Evolutionary conservation across 2,113 vertebrate genomes (phyloP).

Genomic region (Uria aalge): DNA sequence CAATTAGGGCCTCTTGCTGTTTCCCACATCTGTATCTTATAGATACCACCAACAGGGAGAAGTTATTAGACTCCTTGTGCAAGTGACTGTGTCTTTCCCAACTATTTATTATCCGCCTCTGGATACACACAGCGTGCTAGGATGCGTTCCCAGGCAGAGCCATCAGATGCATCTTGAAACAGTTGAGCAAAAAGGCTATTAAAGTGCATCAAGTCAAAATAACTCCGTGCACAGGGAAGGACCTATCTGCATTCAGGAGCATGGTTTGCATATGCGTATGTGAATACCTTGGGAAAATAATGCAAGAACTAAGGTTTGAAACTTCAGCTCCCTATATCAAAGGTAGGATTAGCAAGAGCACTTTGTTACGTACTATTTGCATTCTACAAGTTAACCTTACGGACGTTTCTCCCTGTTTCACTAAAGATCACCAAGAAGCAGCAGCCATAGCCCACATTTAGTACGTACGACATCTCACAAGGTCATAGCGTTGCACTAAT

Average conservation of each 20-base stretch:
- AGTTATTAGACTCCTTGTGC: neutral
- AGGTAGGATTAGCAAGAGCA: neutral
- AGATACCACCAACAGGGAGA: neutral
- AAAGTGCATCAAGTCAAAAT: neutral
- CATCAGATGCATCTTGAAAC: neutral
- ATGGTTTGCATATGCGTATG: neutral
- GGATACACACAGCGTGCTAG: rapidly evolving
- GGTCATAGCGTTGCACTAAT: neutral
- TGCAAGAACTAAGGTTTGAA: neutral
- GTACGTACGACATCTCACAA: rapidly evolving
- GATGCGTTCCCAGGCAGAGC: neutral
- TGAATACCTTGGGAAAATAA: neutral
- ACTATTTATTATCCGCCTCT: neutral
- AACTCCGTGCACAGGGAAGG: neutral
- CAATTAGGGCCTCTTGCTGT: neutral
- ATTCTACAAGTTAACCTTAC: neutral
- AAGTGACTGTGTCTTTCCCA: neutral
- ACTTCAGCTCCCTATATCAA: neutral
- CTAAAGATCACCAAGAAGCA: neutral
- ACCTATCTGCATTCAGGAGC: neutral
- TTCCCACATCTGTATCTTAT: neutral
- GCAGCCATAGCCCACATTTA: neutral
- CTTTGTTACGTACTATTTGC: neutral
- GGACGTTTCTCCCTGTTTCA: neutral
- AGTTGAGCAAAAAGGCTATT: neutral